A percentile compares a stretch with the other conserved stretches of the same genome.
Evolutionary conservation across 2,888 invertebrate genomes (phyloP).

Genomic region (Apoda limacodes): DNA sequence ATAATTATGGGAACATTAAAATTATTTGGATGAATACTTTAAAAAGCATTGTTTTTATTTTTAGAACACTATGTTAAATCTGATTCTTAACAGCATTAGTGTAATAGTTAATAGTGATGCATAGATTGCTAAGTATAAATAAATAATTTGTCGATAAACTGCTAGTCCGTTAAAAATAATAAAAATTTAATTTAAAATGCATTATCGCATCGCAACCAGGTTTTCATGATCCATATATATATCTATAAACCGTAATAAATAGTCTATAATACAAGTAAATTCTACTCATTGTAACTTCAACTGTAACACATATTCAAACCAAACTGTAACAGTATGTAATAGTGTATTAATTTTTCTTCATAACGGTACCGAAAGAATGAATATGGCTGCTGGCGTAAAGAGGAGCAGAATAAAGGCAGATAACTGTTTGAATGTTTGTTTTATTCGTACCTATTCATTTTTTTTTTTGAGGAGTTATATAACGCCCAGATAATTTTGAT

Average conservation of each 20-base stretch:
- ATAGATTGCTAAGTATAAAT: slow-evolving; percentile 67
- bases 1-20: slow-evolving; percentile 20
- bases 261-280: slow-evolving; percentile 53
- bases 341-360: slow-evolving; percentile 66
- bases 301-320: slow-evolving; percentile 68
- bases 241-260: slow-evolving; percentile 50
- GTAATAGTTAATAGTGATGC: slow-evolving; percentile 57
- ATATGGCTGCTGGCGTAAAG: slow-evolving; percentile 66
- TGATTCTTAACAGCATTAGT: slow-evolving; percentile 61
- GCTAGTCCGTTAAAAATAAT: slow-evolving; percentile 59
- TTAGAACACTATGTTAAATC: slow-evolving; percentile 36
- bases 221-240: slow-evolving; percentile 62
- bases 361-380: slow-evolving; percentile 66
- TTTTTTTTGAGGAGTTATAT: no score
- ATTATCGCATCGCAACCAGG: slow-evolving; percentile 63
- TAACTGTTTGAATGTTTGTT: slow-evolving; percentile 66
- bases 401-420: slow-evolving; percentile 67
- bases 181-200: slow-evolving; percentile 36
- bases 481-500: no score
- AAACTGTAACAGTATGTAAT: slow-evolving; percentile 64
- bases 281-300: slow-evolving; percentile 61
- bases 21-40: slow-evolving; percentile 21
- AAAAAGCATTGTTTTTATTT: slow-evolving; percentile 20
- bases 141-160: slow-evolving; percentile 57
- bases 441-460: no score